Evolutionary conservation across 2,888 invertebrate species (phyloP), one percentile per base, ranked within the genome.

Genomic region (Spodoptera exigua): DNA sequence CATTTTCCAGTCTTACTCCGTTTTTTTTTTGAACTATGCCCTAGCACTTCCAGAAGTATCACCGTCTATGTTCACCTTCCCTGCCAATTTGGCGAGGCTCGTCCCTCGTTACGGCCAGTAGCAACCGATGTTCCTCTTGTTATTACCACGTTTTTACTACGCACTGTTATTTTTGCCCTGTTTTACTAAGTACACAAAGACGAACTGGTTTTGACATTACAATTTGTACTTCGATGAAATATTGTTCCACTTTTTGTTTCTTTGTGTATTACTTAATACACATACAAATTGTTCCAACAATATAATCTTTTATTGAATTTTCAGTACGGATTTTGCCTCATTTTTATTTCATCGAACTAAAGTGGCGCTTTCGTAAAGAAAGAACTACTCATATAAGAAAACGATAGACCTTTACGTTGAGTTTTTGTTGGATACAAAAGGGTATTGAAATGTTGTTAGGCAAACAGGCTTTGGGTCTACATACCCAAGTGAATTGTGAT

Each of bases 81-180:
- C 72, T 70, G 73, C 78, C 81, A 83, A 86, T 83, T 86, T 84
- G 75, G 74, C 64, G 65, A 17, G 44, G 43, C 64, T 46, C 21
- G 60, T 45, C 60, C 53, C 64, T 64, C 61, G 72, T 67, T 75
- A 71, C 61, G 55, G 69, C 52, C 69, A 61, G 71, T 62, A 68
- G 74, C 68, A 52, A 60, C 70, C 71, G 69, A 76, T 76, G 72
- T 78, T 78, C 61, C 59, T 67, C 56, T 70, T 61, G 65, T 68
- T 76, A 74, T 70, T 70, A 64, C 67, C 61, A 48, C 49, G 64
- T 71, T 69, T 68, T 79, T 67, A 62, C 61, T 61, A 61, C 61
- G 48, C 40, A 63, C 61, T 56, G 67, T 69, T 73, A 70, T 79
- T 74, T 46, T 27, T 27, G 39, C 41, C 37, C 49, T 52, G 43